Percentiles rank a stretch among this genome's conserved stretches.
Evolutionary conservation across 1,140 invertebrate genomes (phyloP).

Genomic region (Lamellibrachia luymesi): DNA sequence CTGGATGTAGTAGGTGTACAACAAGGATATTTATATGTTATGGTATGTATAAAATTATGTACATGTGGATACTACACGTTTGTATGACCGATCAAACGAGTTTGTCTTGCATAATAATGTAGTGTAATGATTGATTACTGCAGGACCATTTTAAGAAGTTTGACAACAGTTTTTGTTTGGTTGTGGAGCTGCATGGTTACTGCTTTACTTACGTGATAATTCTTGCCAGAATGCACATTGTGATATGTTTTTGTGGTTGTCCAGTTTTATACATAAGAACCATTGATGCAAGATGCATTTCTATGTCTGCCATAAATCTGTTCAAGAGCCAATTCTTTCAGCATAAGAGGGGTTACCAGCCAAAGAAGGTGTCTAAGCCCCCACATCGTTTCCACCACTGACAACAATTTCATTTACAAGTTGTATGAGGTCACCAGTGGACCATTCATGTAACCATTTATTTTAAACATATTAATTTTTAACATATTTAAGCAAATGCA

Average conservation of each 20-base stretch:
- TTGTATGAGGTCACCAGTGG: not conserved
- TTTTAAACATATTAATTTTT: not conserved
- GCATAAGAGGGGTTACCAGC: not conserved
- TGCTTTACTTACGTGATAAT: not conserved
- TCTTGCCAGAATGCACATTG: not conserved
- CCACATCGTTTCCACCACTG: not conserved
- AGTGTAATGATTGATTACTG: not conserved
- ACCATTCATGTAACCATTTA: not conserved
- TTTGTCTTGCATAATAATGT: not conserved
- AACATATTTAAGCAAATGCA: not conserved
- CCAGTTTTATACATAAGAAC: not conserved
- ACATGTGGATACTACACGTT: not conserved
- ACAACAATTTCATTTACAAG: not conserved
- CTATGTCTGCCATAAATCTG: not conserved
- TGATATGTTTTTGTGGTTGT: not conserved
- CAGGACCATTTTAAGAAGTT: not conserved
- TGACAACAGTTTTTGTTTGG: not conserved
- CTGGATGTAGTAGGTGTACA: not conserved
- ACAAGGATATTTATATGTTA: not conserved
- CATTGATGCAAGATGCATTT: not conserved
- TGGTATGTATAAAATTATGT: not conserved
- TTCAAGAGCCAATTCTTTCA: not conserved
- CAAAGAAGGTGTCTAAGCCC: not conserved
- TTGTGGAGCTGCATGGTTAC: not conserved
- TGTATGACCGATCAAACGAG: not conserved